Evolutionary conservation across 2,113 vertebrate genomes (phyloP), one percentile per base, ranked within the genome.

Genomic region (Beaufortia kweichowensis): DNA sequence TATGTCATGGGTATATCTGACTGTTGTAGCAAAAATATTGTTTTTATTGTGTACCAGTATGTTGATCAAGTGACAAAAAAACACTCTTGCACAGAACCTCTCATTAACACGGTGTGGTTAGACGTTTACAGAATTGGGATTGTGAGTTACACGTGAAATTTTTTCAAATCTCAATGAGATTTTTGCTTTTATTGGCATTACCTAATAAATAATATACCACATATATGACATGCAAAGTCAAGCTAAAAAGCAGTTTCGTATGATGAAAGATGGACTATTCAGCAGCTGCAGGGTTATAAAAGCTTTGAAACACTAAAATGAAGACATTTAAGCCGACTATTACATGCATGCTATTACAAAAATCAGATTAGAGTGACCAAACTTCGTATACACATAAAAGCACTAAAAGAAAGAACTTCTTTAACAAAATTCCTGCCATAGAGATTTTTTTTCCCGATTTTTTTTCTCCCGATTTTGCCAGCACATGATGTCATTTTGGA

Each of bases 21-120:
- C 86, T 88, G 90, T 93, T 92, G 92, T 90, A 92, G 90, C 90
- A 90, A 87, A 90, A 84, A 89, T 85, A 43, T 88, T 35, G 11
- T 50, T 48, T 76, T 88, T 6, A 59, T 17, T 81, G 72, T 87
- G 85, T 90, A 90, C 87, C 81, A 90, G 83, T 91, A 89, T 88
- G 88, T 91, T 89, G 88, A 85, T 92, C 87, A 88, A 43, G 84
- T 85, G 79, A 90, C 85, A 60, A 86, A 84, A 86, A 84, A 84
- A 87, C 85, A n/a, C 90, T 93, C 90, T 94, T 89, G 94, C 92
- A 93, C 92, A 94, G 93, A 94, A 93, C 91, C 91, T 94, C 90
- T 91, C 86, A 26, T 59, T 26, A 59, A 71, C 73, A n/a, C 61
- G 55, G 21, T 21, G 70, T 35, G 35, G 21, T 66, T 59, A n/a